Base-by-base conservation (phyloP, 2,888 invertebrate genomes). In the Sinodicranocentrus sp. region DNA sequence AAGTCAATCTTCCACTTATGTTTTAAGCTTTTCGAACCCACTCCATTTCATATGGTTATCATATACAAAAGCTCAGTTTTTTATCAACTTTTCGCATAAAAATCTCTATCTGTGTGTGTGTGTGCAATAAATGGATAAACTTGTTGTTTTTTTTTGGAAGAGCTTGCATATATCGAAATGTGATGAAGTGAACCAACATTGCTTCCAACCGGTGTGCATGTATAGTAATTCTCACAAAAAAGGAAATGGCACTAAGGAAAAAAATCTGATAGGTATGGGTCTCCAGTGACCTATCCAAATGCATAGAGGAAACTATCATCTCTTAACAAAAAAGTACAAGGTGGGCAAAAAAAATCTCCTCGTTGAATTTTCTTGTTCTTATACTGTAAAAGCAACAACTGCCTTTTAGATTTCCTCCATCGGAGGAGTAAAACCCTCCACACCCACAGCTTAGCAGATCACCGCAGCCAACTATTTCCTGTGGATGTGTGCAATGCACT, bases 271-370 rank as follows among this genome's bases (percentile, higher is more conserved):
- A 76, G 82, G 76, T 82, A 86, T 84, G 76, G 19, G 84, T 86
- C 86, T 85, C 86, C 67, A 33, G 86, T 86, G 86, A 82, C 86
- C 86, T 73, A 86, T 86, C 75, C 78, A 71, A 78, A 83, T 71
- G 63, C 65, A 78, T 78, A 61, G 70, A 83, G 28, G 48, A 57
- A 68, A 39, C 73, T 67, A 73, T 76, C 76, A 78, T 83, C 28
- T 63, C 10, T 44, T 15, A n/a, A 65, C 25, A 67, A 68, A 68
- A 68, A 83, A 54, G 54, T 28, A 77, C 82, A 82, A 82, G 76
- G 83, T 83, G 77, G 48, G 83, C 70, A 70, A 26, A 33, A n/a
- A n/a, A n/a, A n/a, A n/a, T n/a, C 19, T 23, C 39, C 59, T 78
- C 25, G 23, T 43, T 68, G 25, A 28, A 28, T 33, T 10, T 33